Evolutionary conservation across 2,797 vertebrate genomes (phyloP), one percentile per base, ranked within the genome.

Genomic region (Schizopygopsis pylzovi): DNA sequence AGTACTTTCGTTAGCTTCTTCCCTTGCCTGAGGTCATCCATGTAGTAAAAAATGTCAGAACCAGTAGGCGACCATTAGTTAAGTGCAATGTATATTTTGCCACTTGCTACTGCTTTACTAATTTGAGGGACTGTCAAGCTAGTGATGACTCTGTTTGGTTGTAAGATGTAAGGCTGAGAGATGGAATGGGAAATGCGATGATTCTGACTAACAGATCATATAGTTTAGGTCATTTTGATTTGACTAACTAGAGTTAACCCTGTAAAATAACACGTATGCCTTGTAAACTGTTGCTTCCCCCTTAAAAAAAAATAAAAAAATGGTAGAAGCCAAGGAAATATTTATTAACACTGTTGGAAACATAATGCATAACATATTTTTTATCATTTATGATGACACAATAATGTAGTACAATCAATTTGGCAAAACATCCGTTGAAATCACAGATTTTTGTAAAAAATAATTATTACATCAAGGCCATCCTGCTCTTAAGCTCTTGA

Each of bases 281-380:
- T 61, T 16, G 56, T 39, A 79, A 65, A 81, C 65, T 47, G 25
- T 65, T 33, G 25, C 33, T 6, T 33, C 33, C 39, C 39, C 52
- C n/a, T 20, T 80, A 43, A 54, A 28, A 84, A 79, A 54, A 25
- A 68, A 41, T 1, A 41, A 39, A 81, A 12, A 67, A 72, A 73
- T 18, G 87, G 73, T 89, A 77, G 39, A 86, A 89, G 88, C 85
- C 88, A 86, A 89, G 76, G 82, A 82, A 79, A 90, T 81, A 79
- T 92, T 92, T 93, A 92, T 93, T 93, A 92, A 93, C 88, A 91
- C 90, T 92, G 90, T 91, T 91, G 86, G 85, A 88, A 90, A 89
- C 86, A 89, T 80, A 90, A 88, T 54, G 81, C 86, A 90, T 76
- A 89, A 82, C 67, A 79, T 88, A 75, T 83, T 86, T 86, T 87